A percentile compares a stretch with the other conserved stretches of the same genome.
Evolutionary conservation across 2,113 vertebrate genomes (phyloP).

Genomic region (Corythaeola cristata): DNA sequence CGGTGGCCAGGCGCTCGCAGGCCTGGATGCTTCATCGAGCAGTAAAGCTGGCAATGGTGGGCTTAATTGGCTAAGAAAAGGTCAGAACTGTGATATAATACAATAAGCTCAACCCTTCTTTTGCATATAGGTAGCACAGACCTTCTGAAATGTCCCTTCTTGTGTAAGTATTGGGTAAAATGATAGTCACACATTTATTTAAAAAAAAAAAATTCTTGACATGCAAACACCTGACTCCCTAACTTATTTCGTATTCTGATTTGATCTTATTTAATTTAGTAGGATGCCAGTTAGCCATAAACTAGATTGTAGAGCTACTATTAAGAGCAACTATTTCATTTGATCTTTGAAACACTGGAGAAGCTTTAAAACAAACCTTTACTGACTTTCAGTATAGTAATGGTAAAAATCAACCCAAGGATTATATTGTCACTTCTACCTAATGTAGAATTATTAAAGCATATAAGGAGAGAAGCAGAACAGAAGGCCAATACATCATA

Average conservation of each 20-base stretch:
- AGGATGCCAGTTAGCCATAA: background rate
- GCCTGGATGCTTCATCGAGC: background rate
- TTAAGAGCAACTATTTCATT: background rate
- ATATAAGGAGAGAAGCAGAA: background rate
- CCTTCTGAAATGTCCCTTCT: background rate
- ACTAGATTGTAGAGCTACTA: background rate
- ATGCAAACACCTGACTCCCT: background rate
- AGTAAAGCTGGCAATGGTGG: background rate
- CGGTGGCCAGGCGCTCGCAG: background rate
- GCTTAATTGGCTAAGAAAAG: background rate
- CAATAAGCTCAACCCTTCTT: background rate
- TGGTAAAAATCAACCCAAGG: background rate
- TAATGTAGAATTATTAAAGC: conserved; percentile 59
- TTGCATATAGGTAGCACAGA: background rate
- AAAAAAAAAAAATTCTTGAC: background rate
- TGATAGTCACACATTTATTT: background rate
- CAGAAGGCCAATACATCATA: conserved; percentile 23
- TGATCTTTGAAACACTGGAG: background rate
- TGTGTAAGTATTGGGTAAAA: background rate
- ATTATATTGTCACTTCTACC: conserved; percentile 49
- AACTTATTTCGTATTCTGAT: background rate
- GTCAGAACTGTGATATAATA: background rate
- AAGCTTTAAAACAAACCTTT: background rate
- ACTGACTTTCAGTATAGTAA: background rate
- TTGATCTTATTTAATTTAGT: background rate